Conservation (phyloP, 2,113 vertebrate species). For the Neotoma lepida region DNA sequence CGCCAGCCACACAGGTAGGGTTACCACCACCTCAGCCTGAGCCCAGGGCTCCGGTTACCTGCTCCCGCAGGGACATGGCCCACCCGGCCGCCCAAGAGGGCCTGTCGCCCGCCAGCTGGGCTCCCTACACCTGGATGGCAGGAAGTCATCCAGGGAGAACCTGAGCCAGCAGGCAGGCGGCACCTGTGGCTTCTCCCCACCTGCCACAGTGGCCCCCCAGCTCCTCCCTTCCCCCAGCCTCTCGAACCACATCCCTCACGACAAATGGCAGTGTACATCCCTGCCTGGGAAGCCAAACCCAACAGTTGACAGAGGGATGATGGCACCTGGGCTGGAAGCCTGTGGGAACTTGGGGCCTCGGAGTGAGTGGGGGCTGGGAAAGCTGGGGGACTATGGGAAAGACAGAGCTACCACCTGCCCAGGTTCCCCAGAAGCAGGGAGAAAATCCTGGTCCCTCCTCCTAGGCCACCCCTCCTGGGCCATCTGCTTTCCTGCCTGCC, state of each 20-base stretch:
- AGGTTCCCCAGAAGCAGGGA: not conserved
- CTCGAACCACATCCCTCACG: not conserved
- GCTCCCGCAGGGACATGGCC: conserved; percentile 10
- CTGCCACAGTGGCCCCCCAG: not conserved
- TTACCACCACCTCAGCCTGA: conserved; percentile 56
- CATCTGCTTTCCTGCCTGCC: not conserved
- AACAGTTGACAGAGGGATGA: not conserved
- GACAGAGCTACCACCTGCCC: not conserved
- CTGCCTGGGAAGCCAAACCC: not conserved
- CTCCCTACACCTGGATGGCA: conserved; percentile 53
- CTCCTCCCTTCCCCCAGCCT: not conserved
- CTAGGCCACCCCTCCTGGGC: not conserved
- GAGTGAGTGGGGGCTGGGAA: not conserved
- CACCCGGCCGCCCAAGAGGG: not conserved
- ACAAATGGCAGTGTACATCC: not conserved
- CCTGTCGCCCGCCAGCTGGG: conserved; percentile 75
- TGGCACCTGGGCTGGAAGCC: not conserved
- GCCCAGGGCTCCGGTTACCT: conserved; percentile 72
- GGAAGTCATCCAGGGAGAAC: conserved; percentile 48
- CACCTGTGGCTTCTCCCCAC: not conserved
- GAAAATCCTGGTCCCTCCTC: not conserved
- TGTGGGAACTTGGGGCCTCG: not conserved
- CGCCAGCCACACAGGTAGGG: conserved; percentile 60
- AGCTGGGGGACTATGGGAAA: not conserved
- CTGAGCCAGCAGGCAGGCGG: conserved; percentile 27